Base-by-base conservation (phyloP, 2,113 vertebrate species). In the Corapipo altera region DNA sequence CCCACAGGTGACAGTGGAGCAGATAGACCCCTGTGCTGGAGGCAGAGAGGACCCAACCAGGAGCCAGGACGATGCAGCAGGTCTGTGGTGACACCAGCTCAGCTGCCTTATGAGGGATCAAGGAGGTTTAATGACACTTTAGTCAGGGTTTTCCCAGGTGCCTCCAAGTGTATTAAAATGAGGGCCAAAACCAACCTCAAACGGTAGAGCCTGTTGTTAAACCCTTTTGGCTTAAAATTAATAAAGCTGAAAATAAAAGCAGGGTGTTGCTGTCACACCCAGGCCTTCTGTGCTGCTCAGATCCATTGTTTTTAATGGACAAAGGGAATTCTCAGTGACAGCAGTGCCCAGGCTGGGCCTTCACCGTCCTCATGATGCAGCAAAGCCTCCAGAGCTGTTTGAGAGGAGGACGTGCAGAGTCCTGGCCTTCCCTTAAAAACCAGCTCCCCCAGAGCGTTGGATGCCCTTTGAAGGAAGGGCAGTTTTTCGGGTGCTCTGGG, bases 1-100 rank as follows among this genome's bases (percentile, higher is more conserved):
- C 32, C 19, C 5, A 17, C 26, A 27, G 71, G 35, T 39, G 66
- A 4, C 2, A 6, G 0, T 1, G 10, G 7, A 8, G 8, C 41
- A n/a, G 67, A 2, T 26, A 23, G 12, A 15, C 6, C 24, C 33
- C 30, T 18, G 59, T 18, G 71, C 76, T 1, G 0, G 32, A 15
- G 30, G 33, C 43, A 8, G 15, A 16, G 35, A 23, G 28, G 11
- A 19, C 28, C 4, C 2, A 16, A 5, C 0, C 16, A 2, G 59
- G 24, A 28, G 24, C 1, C 2, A 15, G 30, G 66, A 1, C 0
- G 9, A 3, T 5, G 33, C 37, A 22, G 64, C 70, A 14, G 35
- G 8, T 22, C 49, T 1, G 4, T 3, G 14, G 26, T 24, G 79
- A 9, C 2, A 2, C 52, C 57, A 4, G 14, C 61, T 37, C 6